Conservation (phyloP, 2,113 vertebrate species). For the Sminthopsis crassicaudata region DNA sequence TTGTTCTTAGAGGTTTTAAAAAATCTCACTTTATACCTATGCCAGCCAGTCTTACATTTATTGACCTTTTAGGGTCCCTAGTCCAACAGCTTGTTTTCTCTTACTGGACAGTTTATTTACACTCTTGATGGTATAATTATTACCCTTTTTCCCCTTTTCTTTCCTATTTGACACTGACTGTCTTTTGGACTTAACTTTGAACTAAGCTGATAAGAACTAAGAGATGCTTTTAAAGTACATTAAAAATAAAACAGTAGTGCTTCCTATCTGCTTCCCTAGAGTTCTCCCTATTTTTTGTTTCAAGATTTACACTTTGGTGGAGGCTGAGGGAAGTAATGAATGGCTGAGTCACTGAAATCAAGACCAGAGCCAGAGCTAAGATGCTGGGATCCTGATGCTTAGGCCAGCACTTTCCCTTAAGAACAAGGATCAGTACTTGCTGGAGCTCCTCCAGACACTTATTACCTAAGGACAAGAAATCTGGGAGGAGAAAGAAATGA, state of each 20-base stretch:
- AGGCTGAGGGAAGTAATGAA: not conserved
- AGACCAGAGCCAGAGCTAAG: not conserved
- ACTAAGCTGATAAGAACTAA: not conserved
- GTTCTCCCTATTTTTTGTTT: not conserved
- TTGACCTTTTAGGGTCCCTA: not conserved
- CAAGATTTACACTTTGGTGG: not conserved
- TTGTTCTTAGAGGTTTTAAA: not conserved
- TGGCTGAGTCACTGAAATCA: not conserved
- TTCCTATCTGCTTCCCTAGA: not conserved
- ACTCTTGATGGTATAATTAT: constrained; percentile 62
- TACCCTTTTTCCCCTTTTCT: constrained; percentile 53
- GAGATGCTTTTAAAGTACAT: fast-evolving
- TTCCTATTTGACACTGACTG: constrained; percentile 56
- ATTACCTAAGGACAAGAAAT: not conserved
- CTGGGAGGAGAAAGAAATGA: not conserved
- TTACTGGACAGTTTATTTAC: constrained; percentile 45
- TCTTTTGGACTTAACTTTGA: constrained; percentile 52
- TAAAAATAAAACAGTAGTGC: not conserved
- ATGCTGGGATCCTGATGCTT: not conserved
- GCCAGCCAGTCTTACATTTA: not conserved
- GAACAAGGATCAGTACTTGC: not conserved
- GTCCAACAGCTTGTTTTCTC: constrained; percentile 65
- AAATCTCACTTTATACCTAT: not conserved
- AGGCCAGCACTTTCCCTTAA: not conserved
- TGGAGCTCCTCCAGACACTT: not conserved